A percentile compares a stretch with the other conserved stretches of the same genome.
Evolutionary conservation across 2,797 vertebrate species (phyloP).

Genomic region (Acropternis orthonyx): DNA sequence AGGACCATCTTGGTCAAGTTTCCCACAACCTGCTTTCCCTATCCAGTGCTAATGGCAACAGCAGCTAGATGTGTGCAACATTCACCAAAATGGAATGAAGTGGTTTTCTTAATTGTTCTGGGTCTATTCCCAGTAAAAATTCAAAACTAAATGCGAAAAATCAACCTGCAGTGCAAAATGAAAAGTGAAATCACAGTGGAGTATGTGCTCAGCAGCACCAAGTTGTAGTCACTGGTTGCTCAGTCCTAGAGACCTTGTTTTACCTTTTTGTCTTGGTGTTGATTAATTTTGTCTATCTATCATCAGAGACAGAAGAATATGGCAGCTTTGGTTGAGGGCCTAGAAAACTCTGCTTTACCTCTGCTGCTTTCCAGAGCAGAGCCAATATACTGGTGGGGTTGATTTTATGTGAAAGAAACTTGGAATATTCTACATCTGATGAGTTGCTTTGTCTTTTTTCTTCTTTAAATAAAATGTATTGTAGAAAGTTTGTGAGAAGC

Average conservation of each 20-base stretch:
- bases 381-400: not conserved
- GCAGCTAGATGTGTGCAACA: not conserved
- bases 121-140: not conserved
- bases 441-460: not conserved
- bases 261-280: not conserved
- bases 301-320: not conserved
- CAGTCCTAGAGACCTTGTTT: not conserved
- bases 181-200: not conserved
- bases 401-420: not conserved
- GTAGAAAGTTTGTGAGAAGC: not conserved
- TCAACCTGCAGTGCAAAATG: not conserved
- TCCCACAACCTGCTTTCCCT: constrained; percentile 32
- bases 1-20: not conserved
- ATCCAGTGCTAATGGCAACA: not conserved
- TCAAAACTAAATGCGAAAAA: not conserved
- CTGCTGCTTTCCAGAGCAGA: not conserved
- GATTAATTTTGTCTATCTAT: not conserved
- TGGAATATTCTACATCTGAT: not conserved
- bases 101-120: not conserved
- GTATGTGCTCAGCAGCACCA: not conserved
- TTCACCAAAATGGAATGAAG: not conserved
- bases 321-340: not conserved
- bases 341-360: not conserved
- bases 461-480: not conserved
- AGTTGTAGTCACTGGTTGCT: not conserved